Evolutionary conservation across 2,888 invertebrate species (phyloP).

Genomic region (Enoplolaimus lenunculus): DNA sequence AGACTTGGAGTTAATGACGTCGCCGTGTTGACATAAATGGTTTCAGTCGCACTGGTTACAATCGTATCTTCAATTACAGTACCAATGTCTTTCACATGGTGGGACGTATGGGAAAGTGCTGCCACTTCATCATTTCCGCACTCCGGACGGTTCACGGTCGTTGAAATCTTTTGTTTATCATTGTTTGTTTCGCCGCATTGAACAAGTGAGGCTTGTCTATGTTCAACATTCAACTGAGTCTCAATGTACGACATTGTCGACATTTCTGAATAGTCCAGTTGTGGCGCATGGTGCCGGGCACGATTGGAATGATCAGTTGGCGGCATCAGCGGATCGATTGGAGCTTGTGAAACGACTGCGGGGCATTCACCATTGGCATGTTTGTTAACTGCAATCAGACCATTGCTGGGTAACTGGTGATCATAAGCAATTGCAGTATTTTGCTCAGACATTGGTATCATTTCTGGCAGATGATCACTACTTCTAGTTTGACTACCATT

Average conservation of each 20-base stretch:
- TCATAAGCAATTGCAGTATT: too few species aligned
- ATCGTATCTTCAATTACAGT: not conserved
- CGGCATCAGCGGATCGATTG: too few species aligned
- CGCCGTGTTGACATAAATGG: not conserved
- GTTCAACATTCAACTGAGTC: not conserved
- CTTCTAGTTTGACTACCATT: too few species aligned
- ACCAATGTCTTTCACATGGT: not conserved
- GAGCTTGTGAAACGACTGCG: too few species aligned
- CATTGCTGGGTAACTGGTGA: too few species aligned
- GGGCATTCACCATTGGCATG: too few species aligned
- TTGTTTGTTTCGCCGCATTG: not conserved
- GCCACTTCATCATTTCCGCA: not conserved
- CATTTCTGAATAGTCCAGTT: constrained; percentile 16
- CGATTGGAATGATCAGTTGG: too few species aligned
- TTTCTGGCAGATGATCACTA: too few species aligned
- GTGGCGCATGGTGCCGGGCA: not conserved
- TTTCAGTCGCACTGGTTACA: not conserved
- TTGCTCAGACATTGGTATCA: too few species aligned
- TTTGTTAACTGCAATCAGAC: too few species aligned
- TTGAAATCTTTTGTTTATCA: not conserved
- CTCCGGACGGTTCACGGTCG: not conserved
- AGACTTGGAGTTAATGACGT: not conserved
- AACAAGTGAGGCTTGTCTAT: not conserved
- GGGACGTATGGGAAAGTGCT: not conserved
- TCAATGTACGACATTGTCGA: constrained; percentile 3